These are phyloP conservation scores for Cuculus canorus DNA, from an alignment of 2,797 vertebrate genomes.

Conservation along the genomic window DNA sequence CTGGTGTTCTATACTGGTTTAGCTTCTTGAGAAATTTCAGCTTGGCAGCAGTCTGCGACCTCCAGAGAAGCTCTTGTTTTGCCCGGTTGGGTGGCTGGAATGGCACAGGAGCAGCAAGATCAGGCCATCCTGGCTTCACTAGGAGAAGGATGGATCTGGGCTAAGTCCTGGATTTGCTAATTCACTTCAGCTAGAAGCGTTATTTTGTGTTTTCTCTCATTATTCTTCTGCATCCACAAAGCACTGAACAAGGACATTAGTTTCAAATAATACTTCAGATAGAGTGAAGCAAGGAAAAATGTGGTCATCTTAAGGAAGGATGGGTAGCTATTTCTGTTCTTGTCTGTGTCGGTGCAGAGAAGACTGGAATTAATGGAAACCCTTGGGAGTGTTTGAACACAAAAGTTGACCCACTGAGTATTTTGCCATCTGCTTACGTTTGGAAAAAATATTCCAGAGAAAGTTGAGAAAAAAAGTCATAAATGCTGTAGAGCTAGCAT, in stretches of 20 bases:
- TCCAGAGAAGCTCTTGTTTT: not conserved
- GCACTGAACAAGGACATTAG: not conserved
- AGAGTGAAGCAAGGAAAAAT: not conserved
- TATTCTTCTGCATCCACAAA: not conserved
- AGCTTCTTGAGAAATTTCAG: not conserved
- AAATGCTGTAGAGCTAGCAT: constrained; percentile 27
- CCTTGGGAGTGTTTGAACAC: not conserved
- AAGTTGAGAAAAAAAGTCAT: constrained; percentile 59
- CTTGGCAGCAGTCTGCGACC: not conserved
- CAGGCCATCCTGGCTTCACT: not conserved
- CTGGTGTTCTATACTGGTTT: not conserved
- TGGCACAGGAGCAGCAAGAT: not conserved
- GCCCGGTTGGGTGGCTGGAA: not conserved
- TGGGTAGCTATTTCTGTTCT: constrained; percentile 1
- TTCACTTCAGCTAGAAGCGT: not conserved
- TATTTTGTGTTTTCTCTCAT: not conserved
- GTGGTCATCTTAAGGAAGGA: not conserved
- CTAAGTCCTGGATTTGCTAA: not conserved
- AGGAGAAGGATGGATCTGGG: not conserved
- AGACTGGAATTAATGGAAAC: not conserved
- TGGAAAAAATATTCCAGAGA: constrained; percentile 50
- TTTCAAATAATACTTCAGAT: constrained; percentile 2
- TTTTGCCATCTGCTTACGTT: constrained; percentile 64
- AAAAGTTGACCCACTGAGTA: constrained; percentile 39
- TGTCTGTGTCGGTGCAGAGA: constrained; percentile 12